phyloP scores from a whole-genome alignment of 2,797 vertebrate genomes.

The Gallinago solitaria region DNA sequence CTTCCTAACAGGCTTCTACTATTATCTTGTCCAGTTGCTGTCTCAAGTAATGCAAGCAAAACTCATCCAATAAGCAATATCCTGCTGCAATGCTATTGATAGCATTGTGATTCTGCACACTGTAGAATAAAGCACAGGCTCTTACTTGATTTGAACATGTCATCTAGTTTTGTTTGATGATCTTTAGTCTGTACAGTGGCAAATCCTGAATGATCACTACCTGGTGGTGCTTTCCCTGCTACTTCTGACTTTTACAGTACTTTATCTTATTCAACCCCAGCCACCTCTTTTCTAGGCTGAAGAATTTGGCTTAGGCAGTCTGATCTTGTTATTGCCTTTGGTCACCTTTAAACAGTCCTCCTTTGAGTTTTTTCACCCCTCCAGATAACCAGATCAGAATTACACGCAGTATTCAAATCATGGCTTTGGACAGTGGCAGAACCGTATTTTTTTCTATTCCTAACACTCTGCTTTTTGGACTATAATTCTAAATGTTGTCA shows the following conservation, averaged over 20 bases:
- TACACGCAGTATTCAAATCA: neutral
- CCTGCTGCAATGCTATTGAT: neutral
- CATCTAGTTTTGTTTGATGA: neutral
- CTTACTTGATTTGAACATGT: neutral
- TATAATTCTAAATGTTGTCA: neutral
- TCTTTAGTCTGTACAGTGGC: neutral
- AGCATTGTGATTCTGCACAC: neutral
- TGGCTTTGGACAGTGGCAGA: neutral
- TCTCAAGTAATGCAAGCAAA: neutral
- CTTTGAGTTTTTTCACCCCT: neutral
- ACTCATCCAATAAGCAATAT: neutral
- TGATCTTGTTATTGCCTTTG: neutral
- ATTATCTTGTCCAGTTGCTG: neutral
- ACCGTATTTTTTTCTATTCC: neutral
- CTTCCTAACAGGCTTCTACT: neutral
- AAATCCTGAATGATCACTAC: neutral
- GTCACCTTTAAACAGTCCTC: neutral
- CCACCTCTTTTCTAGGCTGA: neutral
- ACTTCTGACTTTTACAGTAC: neutral
- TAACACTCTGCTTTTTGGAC: neutral
- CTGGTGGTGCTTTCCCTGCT: neutral
- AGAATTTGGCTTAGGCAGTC: neutral
- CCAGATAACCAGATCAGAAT: neutral
- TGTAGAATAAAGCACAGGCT: neutral
- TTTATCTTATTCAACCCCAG: neutral